Conservation (phyloP, 2,888 invertebrate genomes). For the Scaptomyza caliginosa region DNA sequence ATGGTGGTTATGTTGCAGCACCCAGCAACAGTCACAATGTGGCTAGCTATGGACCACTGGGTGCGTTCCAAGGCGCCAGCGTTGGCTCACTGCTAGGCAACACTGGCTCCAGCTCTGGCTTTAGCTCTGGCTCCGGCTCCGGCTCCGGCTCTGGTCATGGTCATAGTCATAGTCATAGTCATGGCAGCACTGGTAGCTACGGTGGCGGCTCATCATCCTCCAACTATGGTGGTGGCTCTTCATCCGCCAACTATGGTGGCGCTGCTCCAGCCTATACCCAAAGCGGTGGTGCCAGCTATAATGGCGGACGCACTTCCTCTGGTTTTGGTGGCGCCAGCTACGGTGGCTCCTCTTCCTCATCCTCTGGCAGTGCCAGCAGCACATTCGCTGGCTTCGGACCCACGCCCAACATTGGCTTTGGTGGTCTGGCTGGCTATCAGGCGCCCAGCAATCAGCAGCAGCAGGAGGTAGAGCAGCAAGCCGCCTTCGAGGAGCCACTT, state of each 20-base stretch:
- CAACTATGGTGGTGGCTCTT: not conserved
- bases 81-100: constrained; percentile 58
- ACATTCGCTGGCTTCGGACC: constrained; percentile 53
- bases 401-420: constrained; percentile 60
- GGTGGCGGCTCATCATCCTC: not conserved
- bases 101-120: constrained; percentile 28
- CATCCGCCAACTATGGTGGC: constrained; percentile 5
- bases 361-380: constrained; percentile 20
- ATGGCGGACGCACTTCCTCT: constrained; percentile 19
- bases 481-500: constrained; percentile 65
- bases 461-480: constrained; percentile 58
- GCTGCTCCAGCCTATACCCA: constrained; percentile 14
- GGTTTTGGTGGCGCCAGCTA: constrained; percentile 20
- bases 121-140: constrained; percentile 4
- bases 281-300: constrained; percentile 17
- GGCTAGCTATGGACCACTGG: constrained; percentile 64
- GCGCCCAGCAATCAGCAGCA: constrained; percentile 59
- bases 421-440: constrained; percentile 54
- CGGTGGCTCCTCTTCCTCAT: constrained; percentile 17
- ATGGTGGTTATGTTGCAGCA: constrained; percentile 34
- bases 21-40: constrained; percentile 53
- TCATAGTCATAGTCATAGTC: not conserved
- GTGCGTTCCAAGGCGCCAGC: constrained; percentile 58
- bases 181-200: not conserved
- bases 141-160: not conserved